Conservation (phyloP, 2,888 invertebrate genomes). For the Kuschelorhynchus macadamiae region DNA sequence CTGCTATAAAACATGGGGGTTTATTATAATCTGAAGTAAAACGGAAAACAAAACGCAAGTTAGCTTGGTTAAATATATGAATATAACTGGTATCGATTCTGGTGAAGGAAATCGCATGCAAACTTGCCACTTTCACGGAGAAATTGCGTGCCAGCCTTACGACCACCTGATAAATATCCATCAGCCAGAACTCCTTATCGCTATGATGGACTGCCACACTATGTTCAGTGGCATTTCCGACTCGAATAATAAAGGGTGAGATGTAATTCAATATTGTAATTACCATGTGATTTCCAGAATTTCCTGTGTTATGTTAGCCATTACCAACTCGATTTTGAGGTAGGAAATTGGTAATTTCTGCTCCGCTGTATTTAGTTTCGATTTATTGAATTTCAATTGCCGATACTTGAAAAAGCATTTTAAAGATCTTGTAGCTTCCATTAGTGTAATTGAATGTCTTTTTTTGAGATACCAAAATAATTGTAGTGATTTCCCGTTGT, state of each 20-base stretch:
- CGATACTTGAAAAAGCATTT: background rate
- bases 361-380: background rate
- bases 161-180: conserved; percentile 49
- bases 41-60: conserved; percentile 27
- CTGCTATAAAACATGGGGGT: too few species aligned
- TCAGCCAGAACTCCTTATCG: conserved; percentile 44
- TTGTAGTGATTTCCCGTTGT: too few species aligned
- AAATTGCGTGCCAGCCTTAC: conserved; percentile 42
- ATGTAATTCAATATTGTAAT: conserved; percentile 49
- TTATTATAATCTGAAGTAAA: too few species aligned
- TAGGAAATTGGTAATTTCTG: conserved; percentile 24
- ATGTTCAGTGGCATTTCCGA: conserved; percentile 47
- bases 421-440: too few species aligned
- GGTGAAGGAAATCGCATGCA: conserved; percentile 47
- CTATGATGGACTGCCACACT: conserved; percentile 50
- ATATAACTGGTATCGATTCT: conserved; percentile 41
- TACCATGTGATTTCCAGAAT: conserved; percentile 47
- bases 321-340: background rate
- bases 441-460: too few species aligned
- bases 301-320: conserved; percentile 17
- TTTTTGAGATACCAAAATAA: too few species aligned
- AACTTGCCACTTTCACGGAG: conserved; percentile 47
- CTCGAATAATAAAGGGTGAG: conserved; percentile 44
- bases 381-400: background rate
- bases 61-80: conserved; percentile 35